These are phyloP conservation scores for Hemibagrus wyckioides DNA, from an alignment of 2,113 vertebrate genomes.

Conservation along the genomic window DNA sequence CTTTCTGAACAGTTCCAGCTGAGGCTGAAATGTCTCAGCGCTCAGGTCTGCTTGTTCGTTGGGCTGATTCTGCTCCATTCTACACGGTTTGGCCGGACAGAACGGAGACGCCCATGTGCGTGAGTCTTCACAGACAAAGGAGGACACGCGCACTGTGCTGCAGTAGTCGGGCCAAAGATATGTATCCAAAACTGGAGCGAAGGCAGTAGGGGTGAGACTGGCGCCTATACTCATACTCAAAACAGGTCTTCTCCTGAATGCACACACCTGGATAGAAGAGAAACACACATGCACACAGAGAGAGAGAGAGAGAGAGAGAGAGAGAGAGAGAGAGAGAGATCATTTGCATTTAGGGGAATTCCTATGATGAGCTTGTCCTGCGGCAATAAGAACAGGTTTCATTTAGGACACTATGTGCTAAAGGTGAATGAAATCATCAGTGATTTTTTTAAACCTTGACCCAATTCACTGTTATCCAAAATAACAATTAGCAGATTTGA, in stretches of 20 bases:
- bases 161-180: conserved; percentile 57
- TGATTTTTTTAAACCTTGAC: not conserved
- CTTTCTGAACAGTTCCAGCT: conserved; percentile 90
- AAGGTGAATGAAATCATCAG: not conserved
- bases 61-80: conserved; percentile 48
- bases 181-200: conserved; percentile 37
- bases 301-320: too few species aligned
- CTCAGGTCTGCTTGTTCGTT: conserved; percentile 40
- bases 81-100: not conserved
- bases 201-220: conserved; percentile 46
- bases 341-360: not conserved
- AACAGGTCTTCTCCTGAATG: conserved; percentile 41
- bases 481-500: not conserved
- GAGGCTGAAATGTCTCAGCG: conserved; percentile 71
- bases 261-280: conserved; percentile 36
- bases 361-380: too few species aligned
- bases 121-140: conserved; percentile 7
- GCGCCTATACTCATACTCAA: conserved; percentile 64
- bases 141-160: conserved; percentile 21
- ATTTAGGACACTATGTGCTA: not conserved
- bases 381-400: not conserved
- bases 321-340: too few species aligned
- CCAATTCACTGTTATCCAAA: not conserved
- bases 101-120: conserved; percentile 53
- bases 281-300: not conserved